Percentiles rank a stretch among this genome's conserved stretches.
phyloP scores from a whole-genome alignment of 2,888 invertebrate genomes.

The Parnassius mnemosyne region DNA sequence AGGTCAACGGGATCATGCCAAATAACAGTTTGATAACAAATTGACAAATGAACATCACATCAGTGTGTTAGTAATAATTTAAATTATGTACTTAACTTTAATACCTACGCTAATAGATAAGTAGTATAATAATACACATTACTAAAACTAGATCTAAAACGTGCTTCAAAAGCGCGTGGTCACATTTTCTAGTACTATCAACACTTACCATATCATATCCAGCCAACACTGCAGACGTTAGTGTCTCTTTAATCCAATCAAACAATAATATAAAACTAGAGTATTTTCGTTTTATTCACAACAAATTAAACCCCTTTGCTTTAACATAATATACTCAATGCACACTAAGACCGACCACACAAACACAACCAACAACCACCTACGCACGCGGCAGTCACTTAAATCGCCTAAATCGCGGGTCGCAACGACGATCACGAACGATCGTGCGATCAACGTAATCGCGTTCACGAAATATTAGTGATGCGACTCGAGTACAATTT shows the following conservation, averaged over 20 bases:
- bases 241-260: slow-evolving; percentile 16
- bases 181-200: slow-evolving; percentile 28
- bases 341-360: slow-evolving; percentile 35
- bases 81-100: neutral
- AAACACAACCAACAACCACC: slow-evolving; percentile 20
- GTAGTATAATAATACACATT: neutral
- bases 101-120: neutral
- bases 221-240: slow-evolving; percentile 27
- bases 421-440: too few relatives aligned
- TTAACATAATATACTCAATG: slow-evolving; percentile 35
- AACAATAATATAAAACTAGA: slow-evolving; percentile 18
- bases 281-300: slow-evolving; percentile 41
- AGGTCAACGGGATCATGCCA: too few relatives aligned
- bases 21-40: too few relatives aligned
- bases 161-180: slow-evolving; percentile 56
- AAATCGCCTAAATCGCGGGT: slow-evolving; percentile 34
- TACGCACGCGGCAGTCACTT: slow-evolving; percentile 46
- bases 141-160: slow-evolving; percentile 34
- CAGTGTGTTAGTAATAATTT: neutral
- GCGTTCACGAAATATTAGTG: too few relatives aligned
- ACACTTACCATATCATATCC: slow-evolving; percentile 52
- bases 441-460: too few relatives aligned
- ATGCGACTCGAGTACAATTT: too few relatives aligned
- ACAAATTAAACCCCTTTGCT: slow-evolving; percentile 26
- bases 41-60: too few relatives aligned